phyloP scores from a whole-genome alignment of 2,888 invertebrate genomes.

The Linnaemya vulpina region DNA sequence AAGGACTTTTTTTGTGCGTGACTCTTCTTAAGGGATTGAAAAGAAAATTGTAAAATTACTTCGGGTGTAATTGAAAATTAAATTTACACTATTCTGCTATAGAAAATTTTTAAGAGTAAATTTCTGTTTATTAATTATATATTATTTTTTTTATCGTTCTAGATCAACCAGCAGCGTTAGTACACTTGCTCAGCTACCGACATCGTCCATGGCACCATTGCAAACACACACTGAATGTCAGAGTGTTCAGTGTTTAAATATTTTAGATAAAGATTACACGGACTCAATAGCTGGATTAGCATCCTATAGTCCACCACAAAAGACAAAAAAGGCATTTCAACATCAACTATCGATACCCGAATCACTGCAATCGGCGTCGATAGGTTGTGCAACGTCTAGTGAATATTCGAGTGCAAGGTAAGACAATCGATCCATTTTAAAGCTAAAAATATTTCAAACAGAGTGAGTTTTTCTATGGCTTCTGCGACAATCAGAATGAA shows the following conservation, averaged over 20 bases:
- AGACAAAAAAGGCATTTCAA: slow-evolving; percentile 43
- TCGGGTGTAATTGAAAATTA: too few species aligned
- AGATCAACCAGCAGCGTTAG: slow-evolving; percentile 81
- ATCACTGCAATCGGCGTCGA: slow-evolving; percentile 65
- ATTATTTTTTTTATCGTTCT: slow-evolving; percentile 61
- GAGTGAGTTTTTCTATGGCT: too few species aligned
- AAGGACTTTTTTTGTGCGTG: too few species aligned
- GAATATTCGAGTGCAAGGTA: slow-evolving; percentile 70
- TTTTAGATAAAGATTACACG: slow-evolving; percentile 74
- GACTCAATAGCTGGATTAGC: slow-evolving; percentile 17
- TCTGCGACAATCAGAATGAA: too few species aligned
- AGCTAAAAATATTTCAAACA: too few species aligned
- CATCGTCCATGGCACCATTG: slow-evolving; percentile 81
- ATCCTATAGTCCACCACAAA: slow-evolving; percentile 74
- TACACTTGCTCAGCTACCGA: slow-evolving; percentile 78
- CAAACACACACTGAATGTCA: slow-evolving; percentile 79
- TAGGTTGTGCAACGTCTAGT: slow-evolving; percentile 70
- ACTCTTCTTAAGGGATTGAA: too few species aligned
- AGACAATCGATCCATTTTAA: neutral
- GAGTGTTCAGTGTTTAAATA: slow-evolving; percentile 78
- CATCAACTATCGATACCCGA: slow-evolving; percentile 70
- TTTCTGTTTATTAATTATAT: too few species aligned
- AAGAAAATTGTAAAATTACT: too few species aligned
- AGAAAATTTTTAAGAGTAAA: too few species aligned
- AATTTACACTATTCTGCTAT: too few species aligned